A percentile compares a stretch with the other conserved stretches of the same genome.
These are phyloP conservation scores for Lordiphosa collinella DNA, from an alignment of 1,140 invertebrate species.

Conservation along the genomic window DNA sequence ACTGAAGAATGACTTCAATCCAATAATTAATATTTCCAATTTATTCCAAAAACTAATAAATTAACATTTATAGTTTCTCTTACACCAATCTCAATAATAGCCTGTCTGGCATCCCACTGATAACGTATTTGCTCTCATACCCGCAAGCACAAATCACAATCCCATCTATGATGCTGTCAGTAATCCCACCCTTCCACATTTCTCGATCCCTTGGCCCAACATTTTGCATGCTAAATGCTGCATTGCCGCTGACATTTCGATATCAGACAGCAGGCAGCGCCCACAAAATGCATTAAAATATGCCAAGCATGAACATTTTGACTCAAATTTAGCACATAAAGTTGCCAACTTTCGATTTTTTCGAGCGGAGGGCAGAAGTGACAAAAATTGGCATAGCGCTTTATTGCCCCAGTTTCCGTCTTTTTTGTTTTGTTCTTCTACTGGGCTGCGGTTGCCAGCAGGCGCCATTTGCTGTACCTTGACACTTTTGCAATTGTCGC, in stretches of 20 bases:
- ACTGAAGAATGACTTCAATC: too few species aligned
- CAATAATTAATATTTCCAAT: too few species aligned
- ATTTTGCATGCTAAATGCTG: constrained; percentile 12
- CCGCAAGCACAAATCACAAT: too few species aligned
- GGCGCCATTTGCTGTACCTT: constrained; percentile 11
- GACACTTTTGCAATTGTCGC: constrained; percentile 19
- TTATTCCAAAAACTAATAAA: too few species aligned
- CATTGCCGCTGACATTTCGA: constrained; percentile 2
- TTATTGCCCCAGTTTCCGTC: constrained; percentile 9
- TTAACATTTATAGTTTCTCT: too few species aligned
- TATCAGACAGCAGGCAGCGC: neutral
- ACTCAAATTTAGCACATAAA: constrained; percentile 10
- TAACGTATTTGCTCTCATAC: too few species aligned
- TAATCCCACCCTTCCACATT: neutral
- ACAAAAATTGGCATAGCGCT: constrained; percentile 10
- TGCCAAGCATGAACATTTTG: constrained; percentile 1
- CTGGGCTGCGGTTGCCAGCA: constrained; percentile 7
- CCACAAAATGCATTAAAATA: constrained; percentile 7
- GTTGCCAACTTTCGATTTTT: constrained; percentile 19
- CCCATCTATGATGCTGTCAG: too few species aligned
- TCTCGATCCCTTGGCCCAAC: neutral
- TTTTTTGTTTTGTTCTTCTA: neutral
- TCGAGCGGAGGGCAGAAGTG: neutral
- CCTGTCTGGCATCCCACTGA: too few species aligned
- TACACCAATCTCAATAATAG: too few species aligned